These are phyloP conservation scores for Ceyx margarethae DNA, from an alignment of 2,113 vertebrate genomes.

Conservation along the genomic window DNA sequence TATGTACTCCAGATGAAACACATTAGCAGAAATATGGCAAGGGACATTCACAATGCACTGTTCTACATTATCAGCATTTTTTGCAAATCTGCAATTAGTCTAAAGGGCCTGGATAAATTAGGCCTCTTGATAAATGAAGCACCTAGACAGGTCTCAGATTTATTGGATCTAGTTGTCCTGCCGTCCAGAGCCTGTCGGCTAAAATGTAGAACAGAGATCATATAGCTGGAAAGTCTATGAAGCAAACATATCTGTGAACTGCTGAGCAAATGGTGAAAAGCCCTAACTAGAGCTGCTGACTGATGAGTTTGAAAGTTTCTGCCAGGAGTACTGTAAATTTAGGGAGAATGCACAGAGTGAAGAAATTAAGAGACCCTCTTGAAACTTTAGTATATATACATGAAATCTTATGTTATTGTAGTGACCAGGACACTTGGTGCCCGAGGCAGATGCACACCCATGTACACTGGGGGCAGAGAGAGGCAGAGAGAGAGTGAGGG, in stretches of 20 bases:
- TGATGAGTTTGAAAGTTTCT: slow-evolving; percentile 56
- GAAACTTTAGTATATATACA: neutral
- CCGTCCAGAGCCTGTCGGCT: slow-evolving; percentile 76
- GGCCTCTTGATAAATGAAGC: slow-evolving; percentile 98
- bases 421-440: neutral
- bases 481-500: neutral
- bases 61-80: slow-evolving; percentile 99
- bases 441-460: neutral
- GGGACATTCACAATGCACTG: slow-evolving; percentile 87
- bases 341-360: neutral
- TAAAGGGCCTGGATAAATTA: slow-evolving; percentile 99
- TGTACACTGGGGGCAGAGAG: no score
- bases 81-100: slow-evolving; percentile 99
- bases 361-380: neutral
- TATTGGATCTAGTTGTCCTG: slow-evolving; percentile 82
- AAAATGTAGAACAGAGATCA: slow-evolving; percentile 50
- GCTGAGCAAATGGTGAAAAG: slow-evolving; percentile 46
- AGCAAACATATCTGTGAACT: slow-evolving; percentile 28
- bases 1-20: slow-evolving; percentile 96
- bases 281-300: neutral
- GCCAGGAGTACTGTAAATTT: slow-evolving; percentile 34
- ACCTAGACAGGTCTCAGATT: slow-evolving; percentile 91
- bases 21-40: slow-evolving; percentile 97
- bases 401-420: neutral
- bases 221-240: slow-evolving; percentile 42